phyloP scores from a whole-genome alignment of 2,888 invertebrate species.

The Calameuta idolon region DNA sequence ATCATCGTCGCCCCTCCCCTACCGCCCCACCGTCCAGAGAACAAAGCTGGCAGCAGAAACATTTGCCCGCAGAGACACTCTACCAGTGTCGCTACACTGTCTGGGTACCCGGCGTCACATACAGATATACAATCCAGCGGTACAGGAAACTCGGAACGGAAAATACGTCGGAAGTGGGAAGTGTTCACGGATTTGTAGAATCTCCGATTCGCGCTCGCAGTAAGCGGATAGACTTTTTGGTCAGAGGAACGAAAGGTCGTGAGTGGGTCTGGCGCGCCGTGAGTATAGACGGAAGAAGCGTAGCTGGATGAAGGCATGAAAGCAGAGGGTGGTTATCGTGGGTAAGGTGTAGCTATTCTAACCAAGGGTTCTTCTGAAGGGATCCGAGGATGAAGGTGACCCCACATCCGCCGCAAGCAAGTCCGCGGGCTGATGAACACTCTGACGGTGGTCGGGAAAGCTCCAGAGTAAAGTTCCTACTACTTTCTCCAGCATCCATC shows the following conservation, averaged over 20 bases:
- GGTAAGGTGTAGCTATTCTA: not conserved
- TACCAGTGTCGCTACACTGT: not conserved
- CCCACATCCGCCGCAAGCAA: conserved; percentile 14
- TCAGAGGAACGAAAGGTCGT: conserved; percentile 41
- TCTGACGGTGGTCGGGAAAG: not conserved
- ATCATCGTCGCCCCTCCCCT: too few species aligned
- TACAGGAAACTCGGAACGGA: not conserved
- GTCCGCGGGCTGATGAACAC: conserved; percentile 45
- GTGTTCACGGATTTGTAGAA: conserved; percentile 44
- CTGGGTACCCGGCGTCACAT: not conserved
- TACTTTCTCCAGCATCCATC: not conserved
- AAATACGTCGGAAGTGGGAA: not conserved
- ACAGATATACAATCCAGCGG: not conserved
- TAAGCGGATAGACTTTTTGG: conserved; percentile 51
- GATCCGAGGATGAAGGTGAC: conserved; percentile 13
- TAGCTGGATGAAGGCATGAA: not conserved
- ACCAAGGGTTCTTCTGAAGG: not conserved
- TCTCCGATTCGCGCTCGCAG: conserved; percentile 44
- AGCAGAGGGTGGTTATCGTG: not conserved
- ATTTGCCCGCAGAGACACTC: not conserved
- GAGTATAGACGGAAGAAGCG: not conserved
- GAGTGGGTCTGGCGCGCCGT: not conserved
- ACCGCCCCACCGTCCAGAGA: not conserved
- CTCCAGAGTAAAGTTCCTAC: not conserved
- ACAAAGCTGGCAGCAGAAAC: not conserved